phyloP scores from a whole-genome alignment of 2,113 vertebrate species.

The Acanthisitta chloris region DNA sequence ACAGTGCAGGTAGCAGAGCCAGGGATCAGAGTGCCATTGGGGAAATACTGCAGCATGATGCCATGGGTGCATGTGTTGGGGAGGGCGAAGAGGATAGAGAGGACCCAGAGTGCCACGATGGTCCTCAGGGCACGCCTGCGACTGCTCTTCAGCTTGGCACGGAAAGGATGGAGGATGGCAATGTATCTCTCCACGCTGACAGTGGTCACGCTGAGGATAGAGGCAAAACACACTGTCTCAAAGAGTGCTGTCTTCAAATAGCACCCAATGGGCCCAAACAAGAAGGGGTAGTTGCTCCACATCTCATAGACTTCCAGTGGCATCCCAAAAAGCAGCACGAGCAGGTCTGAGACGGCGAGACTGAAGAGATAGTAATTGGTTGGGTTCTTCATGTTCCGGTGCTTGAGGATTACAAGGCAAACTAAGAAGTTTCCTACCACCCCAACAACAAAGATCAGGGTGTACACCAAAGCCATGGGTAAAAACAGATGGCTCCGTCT shows the following conservation, averaged over 20 bases:
- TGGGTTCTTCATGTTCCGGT: constrained; percentile 89
- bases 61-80: constrained; percentile 92
- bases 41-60: constrained; percentile 73
- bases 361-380: constrained; percentile 97
- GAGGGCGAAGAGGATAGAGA: constrained; percentile 85
- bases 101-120: constrained; percentile 82
- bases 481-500: constrained; percentile 70
- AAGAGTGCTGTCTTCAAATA: constrained; percentile 92
- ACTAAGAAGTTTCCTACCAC: constrained; percentile 87
- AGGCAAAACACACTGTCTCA: constrained; percentile 91
- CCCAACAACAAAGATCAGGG: constrained; percentile 85
- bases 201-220: constrained; percentile 88
- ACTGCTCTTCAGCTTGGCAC: constrained; percentile 86
- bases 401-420: constrained; percentile 87
- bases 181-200: constrained; percentile 91
- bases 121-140: constrained; percentile 83
- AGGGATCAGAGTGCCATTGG: constrained; percentile 67
- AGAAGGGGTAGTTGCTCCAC: constrained; percentile 95
- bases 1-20: constrained; percentile 85
- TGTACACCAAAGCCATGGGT: constrained; percentile 72
- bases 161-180: constrained; percentile 87
- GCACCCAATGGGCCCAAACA: constrained; percentile 85
- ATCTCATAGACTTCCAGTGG: constrained; percentile 94
- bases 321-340: constrained; percentile 91
- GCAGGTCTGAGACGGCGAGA: constrained; percentile 87